phyloP scores from a whole-genome alignment of 2,888 invertebrate species.

The Lasioglossum morio region DNA sequence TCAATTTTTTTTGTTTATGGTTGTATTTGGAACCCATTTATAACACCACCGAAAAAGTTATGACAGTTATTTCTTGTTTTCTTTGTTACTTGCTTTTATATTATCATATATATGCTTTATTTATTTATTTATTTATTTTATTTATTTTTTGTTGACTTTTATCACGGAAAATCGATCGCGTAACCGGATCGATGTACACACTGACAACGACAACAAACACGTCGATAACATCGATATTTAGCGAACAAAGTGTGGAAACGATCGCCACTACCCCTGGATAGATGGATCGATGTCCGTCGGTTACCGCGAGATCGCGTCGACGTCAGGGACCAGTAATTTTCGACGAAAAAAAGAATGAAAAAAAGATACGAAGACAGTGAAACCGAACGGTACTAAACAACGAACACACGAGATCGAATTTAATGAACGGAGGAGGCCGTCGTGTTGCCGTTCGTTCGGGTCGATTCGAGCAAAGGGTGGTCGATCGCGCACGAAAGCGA shows the following conservation, averaged over 20 bases:
- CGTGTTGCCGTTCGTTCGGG: not conserved
- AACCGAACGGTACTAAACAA: not conserved
- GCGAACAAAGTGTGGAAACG: not conserved
- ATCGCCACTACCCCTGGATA: not conserved
- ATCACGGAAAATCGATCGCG: constrained; percentile 10
- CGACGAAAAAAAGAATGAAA: not conserved
- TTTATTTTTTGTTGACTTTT: not conserved
- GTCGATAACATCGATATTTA: constrained; percentile 25
- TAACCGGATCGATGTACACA: not conserved
- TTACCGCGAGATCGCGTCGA: constrained; percentile 43
- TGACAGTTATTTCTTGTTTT: constrained; percentile 4
- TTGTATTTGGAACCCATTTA: not conserved
- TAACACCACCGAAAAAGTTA: constrained; percentile 7
- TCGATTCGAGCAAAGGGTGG: not conserved
- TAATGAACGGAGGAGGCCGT: not conserved
- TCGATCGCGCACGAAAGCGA: not conserved
- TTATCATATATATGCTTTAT: constrained; percentile 9
- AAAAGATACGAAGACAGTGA: not conserved
- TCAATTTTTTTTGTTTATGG: not conserved
- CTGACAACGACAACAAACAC: constrained; percentile 25
- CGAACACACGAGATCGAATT: not conserved
- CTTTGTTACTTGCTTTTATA: not conserved
- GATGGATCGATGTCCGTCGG: constrained; percentile 26
- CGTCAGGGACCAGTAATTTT: constrained; percentile 13
- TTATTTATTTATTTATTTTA: too few species aligned